Conservation (phyloP, 2,888 invertebrate species). For the Ormyrus thymus region DNA sequence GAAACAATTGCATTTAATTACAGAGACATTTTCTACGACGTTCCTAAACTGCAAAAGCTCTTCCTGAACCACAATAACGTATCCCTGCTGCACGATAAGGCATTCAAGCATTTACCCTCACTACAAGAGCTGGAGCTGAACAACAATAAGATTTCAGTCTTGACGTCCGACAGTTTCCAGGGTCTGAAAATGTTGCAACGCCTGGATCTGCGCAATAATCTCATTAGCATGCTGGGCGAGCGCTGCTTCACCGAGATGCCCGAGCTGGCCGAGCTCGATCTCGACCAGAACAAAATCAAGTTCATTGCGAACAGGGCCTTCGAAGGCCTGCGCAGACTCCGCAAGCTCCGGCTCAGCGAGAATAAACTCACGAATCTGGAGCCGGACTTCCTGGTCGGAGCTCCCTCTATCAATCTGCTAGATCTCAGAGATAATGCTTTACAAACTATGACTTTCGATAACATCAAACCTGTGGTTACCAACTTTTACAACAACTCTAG, state of each 20-base stretch:
- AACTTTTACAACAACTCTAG: constrained; percentile 86
- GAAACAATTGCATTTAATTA: constrained; percentile 13
- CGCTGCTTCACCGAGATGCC: constrained; percentile 87
- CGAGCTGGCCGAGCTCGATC: constrained; percentile 82
- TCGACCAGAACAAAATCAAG: constrained; percentile 83
- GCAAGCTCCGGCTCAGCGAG: constrained; percentile 84
- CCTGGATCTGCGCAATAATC: constrained; percentile 85
- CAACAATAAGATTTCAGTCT: constrained; percentile 83
- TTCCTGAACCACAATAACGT: constrained; percentile 91
- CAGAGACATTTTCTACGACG: constrained; percentile 83
- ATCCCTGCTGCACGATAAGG: constrained; percentile 88
- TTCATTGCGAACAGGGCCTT: constrained; percentile 87
- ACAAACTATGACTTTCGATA: constrained; percentile 85
- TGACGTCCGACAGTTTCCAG: constrained; percentile 86
- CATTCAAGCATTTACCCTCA: constrained; percentile 85
- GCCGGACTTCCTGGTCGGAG: constrained; percentile 84
- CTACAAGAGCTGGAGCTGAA: constrained; percentile 89
- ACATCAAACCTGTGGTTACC: constrained; percentile 85
- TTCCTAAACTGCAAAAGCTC: constrained; percentile 84
- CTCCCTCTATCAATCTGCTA: constrained; percentile 83
- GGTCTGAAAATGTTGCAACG: constrained; percentile 85
- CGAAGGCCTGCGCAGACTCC: constrained; percentile 84
- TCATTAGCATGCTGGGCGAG: constrained; percentile 86
- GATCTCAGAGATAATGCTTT: constrained; percentile 87
- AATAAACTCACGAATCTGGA: constrained; percentile 85